Conservation (phyloP, 2,888 invertebrate species). For the Lycophotia porphyrea region DNA sequence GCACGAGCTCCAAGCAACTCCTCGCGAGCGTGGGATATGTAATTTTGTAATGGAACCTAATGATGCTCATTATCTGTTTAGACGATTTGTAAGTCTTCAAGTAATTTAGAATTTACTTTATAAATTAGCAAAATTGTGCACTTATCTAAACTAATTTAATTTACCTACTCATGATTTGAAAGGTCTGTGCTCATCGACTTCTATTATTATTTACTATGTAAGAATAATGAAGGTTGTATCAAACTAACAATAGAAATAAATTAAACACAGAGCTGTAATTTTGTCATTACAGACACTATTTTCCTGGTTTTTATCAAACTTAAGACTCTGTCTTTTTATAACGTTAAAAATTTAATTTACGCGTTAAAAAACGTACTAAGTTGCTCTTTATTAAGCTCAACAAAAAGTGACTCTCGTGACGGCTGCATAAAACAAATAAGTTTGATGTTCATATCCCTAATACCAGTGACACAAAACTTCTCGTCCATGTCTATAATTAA, state of each 20-base stretch:
- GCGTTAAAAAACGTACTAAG: conserved; percentile 51
- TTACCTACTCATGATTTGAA: conserved; percentile 5
- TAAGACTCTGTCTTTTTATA: conserved; percentile 54
- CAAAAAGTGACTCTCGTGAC: conserved; percentile 64
- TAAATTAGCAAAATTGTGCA: conserved; percentile 27
- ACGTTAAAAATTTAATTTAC: conserved; percentile 59
- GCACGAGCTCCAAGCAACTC: conserved; percentile 33
- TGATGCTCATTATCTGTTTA: conserved; percentile 42
- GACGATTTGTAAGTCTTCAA: conserved; percentile 28
- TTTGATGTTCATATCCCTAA: neutral
- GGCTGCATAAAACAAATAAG: conserved; percentile 6
- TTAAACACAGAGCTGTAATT: neutral
- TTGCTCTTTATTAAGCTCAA: conserved; percentile 64
- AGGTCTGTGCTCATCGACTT: neutral
- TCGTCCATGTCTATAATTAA: neutral
- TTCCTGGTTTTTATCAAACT: conserved; percentile 4
- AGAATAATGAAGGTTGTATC: conserved; percentile 1
- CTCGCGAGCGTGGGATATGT: conserved; percentile 46
- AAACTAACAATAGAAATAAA: neutral
- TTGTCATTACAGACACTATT: neutral
- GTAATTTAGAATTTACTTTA: conserved; percentile 34
- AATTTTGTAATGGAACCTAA: conserved; percentile 53
- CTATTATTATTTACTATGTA: conserved; percentile 18
- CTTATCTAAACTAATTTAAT: conserved; percentile 21
- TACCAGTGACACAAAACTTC: too few species aligned